phyloP scores from a whole-genome alignment of 2,113 vertebrate species.

The Cyprinodon variegatus region DNA sequence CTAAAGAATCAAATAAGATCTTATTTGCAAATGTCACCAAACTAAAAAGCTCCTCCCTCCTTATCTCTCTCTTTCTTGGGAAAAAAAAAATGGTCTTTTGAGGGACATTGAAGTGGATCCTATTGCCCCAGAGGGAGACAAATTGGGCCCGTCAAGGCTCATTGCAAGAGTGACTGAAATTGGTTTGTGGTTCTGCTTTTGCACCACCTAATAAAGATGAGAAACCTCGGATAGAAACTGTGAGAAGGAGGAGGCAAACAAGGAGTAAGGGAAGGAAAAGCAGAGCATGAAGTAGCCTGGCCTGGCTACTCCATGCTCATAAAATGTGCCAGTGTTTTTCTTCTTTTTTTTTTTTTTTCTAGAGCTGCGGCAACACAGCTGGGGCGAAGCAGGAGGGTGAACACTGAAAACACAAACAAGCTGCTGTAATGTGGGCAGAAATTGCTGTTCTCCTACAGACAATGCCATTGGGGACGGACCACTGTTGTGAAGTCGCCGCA shows the following conservation, averaged over 20 bases:
- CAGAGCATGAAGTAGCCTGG: constrained; percentile 54
- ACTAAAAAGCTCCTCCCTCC: constrained; percentile 47
- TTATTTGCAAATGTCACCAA: constrained; percentile 58
- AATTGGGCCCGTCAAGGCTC: constrained; percentile 75
- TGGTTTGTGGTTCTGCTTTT: constrained; percentile 74
- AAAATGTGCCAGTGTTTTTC: constrained; percentile 50
- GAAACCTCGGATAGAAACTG: constrained; percentile 53
- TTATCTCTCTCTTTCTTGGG: constrained; percentile 31
- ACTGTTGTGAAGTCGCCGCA: constrained; percentile 52
- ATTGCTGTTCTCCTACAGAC: constrained; percentile 47
- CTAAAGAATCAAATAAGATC: constrained; percentile 34
- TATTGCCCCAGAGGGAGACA: constrained; percentile 71
- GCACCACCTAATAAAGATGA: constrained; percentile 73
- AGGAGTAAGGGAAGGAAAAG: constrained; percentile 45
- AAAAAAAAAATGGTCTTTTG: constrained; percentile 63
- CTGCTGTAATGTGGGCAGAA: constrained; percentile 47
- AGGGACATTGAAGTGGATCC: constrained; percentile 70
- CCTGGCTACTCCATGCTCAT: constrained; percentile 46
- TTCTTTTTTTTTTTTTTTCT: constrained; percentile 36
- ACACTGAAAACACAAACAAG: constrained; percentile 37
- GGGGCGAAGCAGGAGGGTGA: constrained; percentile 20
- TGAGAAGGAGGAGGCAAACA: constrained; percentile 6
- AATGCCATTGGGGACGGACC: constrained; percentile 52
- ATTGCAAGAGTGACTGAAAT: constrained; percentile 74
- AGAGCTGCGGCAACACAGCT: constrained; percentile 20